These are phyloP conservation scores for Ptychadena robeensis DNA, from an alignment of 2,797 vertebrate genomes.

Conservation along the genomic window DNA sequence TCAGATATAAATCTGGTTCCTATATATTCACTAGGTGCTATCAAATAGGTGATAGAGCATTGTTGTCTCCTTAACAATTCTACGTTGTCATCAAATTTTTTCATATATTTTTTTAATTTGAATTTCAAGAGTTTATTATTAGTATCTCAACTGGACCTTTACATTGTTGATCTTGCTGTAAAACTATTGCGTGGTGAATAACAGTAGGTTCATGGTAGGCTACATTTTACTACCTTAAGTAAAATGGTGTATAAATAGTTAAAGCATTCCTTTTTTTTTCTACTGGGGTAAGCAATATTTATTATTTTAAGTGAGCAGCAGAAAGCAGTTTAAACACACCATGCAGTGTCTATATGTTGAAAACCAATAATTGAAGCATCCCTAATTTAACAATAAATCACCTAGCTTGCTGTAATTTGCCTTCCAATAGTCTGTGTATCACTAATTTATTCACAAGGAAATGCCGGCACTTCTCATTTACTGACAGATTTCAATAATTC, in stretches of 20 bases:
- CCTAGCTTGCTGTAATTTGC: constrained; percentile 74
- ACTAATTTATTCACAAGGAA: constrained; percentile 77
- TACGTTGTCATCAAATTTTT: too few relatives aligned
- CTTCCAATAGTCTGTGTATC: constrained; percentile 72
- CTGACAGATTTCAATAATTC: constrained; percentile 76
- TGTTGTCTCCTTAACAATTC: too few relatives aligned
- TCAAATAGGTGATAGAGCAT: too few relatives aligned
- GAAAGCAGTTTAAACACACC: constrained; percentile 22
- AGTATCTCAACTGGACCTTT: too few relatives aligned
- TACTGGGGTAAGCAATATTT: constrained; percentile 34
- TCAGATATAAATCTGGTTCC: too few relatives aligned
- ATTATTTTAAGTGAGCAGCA: constrained; percentile 24
- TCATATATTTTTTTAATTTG: too few relatives aligned
- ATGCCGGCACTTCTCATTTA: constrained; percentile 77
- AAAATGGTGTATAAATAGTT: background rate
- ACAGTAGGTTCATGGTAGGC: background rate
- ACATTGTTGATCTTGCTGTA: too few relatives aligned
- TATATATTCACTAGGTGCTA: too few relatives aligned
- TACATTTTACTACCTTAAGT: background rate
- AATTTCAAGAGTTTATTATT: too few relatives aligned
- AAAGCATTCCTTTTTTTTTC: background rate
- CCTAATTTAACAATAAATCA: constrained; percentile 73
- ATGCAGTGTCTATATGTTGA: constrained; percentile 57
- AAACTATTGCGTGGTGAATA: too few relatives aligned
- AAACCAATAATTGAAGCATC: constrained; percentile 66